Base-by-base conservation (phyloP, 2,888 invertebrate genomes). In the Cephalotes varians region DNA sequence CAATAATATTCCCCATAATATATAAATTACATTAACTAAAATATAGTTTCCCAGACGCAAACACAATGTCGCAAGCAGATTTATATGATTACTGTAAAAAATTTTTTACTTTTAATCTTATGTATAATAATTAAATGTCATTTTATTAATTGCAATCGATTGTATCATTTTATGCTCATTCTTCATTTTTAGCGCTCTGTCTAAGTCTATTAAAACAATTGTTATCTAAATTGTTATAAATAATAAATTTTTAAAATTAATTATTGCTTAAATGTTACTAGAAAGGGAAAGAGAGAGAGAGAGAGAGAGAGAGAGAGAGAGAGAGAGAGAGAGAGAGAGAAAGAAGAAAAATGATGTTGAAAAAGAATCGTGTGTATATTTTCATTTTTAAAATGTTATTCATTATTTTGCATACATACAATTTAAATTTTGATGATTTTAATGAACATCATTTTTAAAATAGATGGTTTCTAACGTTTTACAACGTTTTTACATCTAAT, bases 361-460 rank as follows among this genome's bases (percentile, higher is more conserved):
- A 18, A 28, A 28, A 34, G 58, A 9, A 58, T 25, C 2, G 18
- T 34, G 28, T 15, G 28, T 69, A 1, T 40, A 25, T 56, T 54
- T 54, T 56, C 12, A 40, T 15, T 40, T 56, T 44, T 37, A 25
- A 72, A 12, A 72, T 28, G 1, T 54, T 5, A 15, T 15, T 54
- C 6, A 7, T 54, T 25, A 12, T 71, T 71, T 25, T 4, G 28
- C 1, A 64, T 15, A 64, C 12, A 28, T 7, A 4, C 1, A 51
- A 51, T 51, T 34, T 9, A 12, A 2, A 37, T 21, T 37, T 71
- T 54, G 7, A 10, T 9, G 2, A 40, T 47, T 60, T 44, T 37
- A 21, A 15, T 10, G 18, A 28, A 21, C 31, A 65, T 47, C 12
- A 40, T 44, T 81, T 81, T 67, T 56, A 25, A 80, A 65, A 60